Conservation (phyloP, 2,888 invertebrate genomes). For the Ametastegia equiseti region DNA sequence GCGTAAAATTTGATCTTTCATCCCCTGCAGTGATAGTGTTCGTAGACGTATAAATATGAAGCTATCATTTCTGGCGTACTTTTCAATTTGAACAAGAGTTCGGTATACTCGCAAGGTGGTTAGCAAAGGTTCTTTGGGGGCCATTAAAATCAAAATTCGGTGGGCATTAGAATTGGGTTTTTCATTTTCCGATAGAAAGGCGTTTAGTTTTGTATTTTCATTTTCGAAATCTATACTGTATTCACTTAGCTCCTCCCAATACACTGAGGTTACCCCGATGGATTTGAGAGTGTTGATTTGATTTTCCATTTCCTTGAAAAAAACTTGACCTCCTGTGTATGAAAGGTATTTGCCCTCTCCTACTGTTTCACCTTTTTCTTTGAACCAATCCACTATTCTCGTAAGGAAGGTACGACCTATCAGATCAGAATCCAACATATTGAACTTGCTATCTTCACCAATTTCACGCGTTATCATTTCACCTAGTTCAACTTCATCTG, state of each 20-base stretch:
- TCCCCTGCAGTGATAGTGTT: background rate
- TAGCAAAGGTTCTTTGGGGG: background rate
- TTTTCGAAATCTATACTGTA: background rate
- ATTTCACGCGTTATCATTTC: conserved; percentile 1
- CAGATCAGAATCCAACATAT: conserved; percentile 21
- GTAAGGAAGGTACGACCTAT: conserved; percentile 6
- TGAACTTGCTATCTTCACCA: background rate
- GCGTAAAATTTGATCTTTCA: background rate
- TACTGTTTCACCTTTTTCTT: conserved; percentile 24
- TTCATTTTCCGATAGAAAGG: background rate
- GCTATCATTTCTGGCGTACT: conserved; percentile 3
- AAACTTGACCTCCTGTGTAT: conserved; percentile 47
- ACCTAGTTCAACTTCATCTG: conserved; percentile 25
- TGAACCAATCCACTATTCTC: conserved; percentile 13
- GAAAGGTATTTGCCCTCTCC: conserved; percentile 5
- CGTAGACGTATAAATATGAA: background rate
- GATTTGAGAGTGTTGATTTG: conserved; percentile 5
- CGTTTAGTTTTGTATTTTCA: background rate
- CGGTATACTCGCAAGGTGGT: background rate
- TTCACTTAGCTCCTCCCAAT: conserved; percentile 20
- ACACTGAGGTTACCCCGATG: background rate
- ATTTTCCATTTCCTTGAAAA: conserved; percentile 57
- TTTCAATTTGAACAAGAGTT: background rate
- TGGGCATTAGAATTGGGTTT: background rate
- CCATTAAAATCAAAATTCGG: background rate